Evolutionary conservation across 2,113 vertebrate species (phyloP).

Genomic region (Xiphorhynchus elegans): DNA sequence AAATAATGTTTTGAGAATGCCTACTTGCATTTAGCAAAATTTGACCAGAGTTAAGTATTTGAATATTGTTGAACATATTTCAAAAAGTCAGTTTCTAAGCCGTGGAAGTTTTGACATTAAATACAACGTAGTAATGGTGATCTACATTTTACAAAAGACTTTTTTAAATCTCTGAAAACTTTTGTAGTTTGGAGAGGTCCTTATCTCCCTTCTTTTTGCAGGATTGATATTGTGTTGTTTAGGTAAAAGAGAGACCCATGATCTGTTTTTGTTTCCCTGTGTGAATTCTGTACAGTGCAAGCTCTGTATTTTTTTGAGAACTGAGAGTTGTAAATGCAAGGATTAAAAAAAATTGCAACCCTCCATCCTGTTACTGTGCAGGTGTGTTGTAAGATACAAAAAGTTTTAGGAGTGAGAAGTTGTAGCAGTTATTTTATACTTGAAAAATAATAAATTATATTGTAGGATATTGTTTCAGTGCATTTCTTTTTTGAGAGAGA

Average conservation of each 20-base stretch:
- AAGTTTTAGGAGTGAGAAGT: neutral
- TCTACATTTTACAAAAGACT: neutral
- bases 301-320: neutral
- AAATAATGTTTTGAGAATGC: neutral
- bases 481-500: neutral
- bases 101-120: neutral
- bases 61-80: neutral
- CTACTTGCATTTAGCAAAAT: neutral
- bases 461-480: neutral
- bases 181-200: neutral
- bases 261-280: neutral
- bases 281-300: neutral
- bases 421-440: neutral
- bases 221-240: neutral
- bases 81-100: neutral
- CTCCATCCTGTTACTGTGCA: neutral
- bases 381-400: neutral
- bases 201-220: neutral
- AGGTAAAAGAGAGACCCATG: neutral
- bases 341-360: rapidly evolving
- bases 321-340: neutral
- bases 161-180: neutral
- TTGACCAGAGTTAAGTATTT: neutral
- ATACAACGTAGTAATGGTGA: neutral
- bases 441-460: neutral